Conservation (phyloP, 2,888 invertebrate species). For the Synanthedon andrenaeformis region DNA sequence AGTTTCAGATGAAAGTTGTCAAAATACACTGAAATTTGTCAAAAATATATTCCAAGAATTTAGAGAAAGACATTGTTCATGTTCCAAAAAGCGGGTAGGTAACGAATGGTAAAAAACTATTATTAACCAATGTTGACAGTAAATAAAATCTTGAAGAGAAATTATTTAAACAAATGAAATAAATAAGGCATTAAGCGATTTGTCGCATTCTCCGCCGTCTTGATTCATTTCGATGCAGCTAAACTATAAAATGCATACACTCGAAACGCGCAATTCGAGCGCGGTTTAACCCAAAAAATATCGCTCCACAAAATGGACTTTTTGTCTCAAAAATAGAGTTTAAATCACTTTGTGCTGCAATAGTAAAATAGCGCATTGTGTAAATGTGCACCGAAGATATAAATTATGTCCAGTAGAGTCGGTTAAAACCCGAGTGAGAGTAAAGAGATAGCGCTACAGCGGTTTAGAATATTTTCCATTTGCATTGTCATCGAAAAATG, state of each 20-base stretch:
- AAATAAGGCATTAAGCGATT: conserved; percentile 9
- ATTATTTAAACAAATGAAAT: conserved; percentile 8
- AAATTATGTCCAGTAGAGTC: conserved; percentile 25
- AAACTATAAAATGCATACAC: conserved; percentile 29
- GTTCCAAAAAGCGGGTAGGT: no score
- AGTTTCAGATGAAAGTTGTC: no score
- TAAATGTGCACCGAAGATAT: conserved; percentile 17
- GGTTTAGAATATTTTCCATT: conserved; percentile 26
- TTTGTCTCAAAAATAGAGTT: conserved; percentile 5
- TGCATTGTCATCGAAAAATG: conserved; percentile 24
- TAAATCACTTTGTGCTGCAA: not conserved
- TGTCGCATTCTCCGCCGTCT: conserved; percentile 21
- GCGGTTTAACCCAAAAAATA: conserved; percentile 3
- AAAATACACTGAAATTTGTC: no score
- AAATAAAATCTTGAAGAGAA: not conserved
- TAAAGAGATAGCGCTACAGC: conserved; percentile 21
- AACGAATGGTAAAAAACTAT: no score
- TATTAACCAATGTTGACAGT: no score
- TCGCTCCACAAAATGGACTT: conserved; percentile 3
- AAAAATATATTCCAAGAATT: no score
- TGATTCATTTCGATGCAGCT: conserved; percentile 23
- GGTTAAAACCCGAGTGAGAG: conserved; percentile 26
- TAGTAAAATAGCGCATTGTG: conserved; percentile 15
- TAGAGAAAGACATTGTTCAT: no score
- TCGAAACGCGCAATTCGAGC: conserved; percentile 14